Base-by-base conservation (phyloP, 2,797 vertebrate species). In the Brotula barbata region DNA sequence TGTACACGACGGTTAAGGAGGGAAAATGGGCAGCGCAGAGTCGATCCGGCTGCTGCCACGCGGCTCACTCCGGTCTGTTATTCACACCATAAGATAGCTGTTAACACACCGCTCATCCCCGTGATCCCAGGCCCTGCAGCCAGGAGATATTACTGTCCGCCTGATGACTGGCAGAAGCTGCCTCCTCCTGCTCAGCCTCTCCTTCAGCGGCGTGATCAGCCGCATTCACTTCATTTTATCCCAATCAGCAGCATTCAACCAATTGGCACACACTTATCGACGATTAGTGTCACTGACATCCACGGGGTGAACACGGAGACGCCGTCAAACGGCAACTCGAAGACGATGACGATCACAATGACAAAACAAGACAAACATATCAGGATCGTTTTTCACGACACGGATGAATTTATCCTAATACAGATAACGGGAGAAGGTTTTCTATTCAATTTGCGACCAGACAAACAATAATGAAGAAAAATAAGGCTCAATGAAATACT, bases 21-120 rank as follows among this genome's bases (percentile, higher is more conserved):
- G 37, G 23, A 44, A 53, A 54, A 53, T 41, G 7, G 40, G 39
- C 19, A 28, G 33, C 46, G 51, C 43, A 55, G 41, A 47, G 33
- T 33, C 5, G 52, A 60, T 40, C 53, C 42, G 55, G 70, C 48
- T 65, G 43, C 63, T 60, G 51, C 46, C 64, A 58, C 64, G 68
- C 64, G 64, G 19, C 43, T 54, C n/a, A 31, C 51, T 56, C 39
- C 41, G 5, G 36, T 66, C 53, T 71, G 46, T 65, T 78, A 75
- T 83, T 79, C 75, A 64, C 64, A 68, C 75, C 53, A 58, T 20
- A 34, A n/a, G 22, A 67, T 71, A 64, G 63, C 52, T 77, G 74
- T 68, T 69, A 81, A 71, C 73, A 69, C 55, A 56, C 41, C 11
- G 40, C 62, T 73, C 64, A 52, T 62, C 52, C 52, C 40, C 14